A percentile compares a stretch with the other conserved stretches of the same genome.
phyloP scores from a whole-genome alignment of 2,797 vertebrate species.

The Poeciliopsis gracilis region DNA sequence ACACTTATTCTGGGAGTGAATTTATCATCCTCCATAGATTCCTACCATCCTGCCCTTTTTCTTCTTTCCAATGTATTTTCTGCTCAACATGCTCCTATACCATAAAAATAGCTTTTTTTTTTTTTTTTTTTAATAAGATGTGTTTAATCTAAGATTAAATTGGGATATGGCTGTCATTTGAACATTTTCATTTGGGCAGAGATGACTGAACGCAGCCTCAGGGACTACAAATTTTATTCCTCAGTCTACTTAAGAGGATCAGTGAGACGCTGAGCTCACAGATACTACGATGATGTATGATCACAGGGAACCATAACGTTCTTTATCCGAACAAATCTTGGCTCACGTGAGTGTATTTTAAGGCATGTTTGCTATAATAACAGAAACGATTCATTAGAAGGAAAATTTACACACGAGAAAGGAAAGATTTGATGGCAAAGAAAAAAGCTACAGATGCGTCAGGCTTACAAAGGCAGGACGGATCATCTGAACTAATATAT shows the following conservation, averaged over 20 bases:
- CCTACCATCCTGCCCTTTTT: slow-evolving; percentile 12
- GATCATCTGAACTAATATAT: not conserved
- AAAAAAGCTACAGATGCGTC: not conserved
- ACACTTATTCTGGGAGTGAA: slow-evolving; percentile 56
- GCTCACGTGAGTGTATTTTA: not conserved
- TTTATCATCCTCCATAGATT: slow-evolving; percentile 60
- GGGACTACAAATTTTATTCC: slow-evolving; percentile 5
- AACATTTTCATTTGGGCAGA: slow-evolving; percentile 13
- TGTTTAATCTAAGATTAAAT: slow-evolving; percentile 20
- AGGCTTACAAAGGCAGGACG: not conserved
- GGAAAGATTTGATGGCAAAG: not conserved
- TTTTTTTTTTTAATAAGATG: slow-evolving; percentile 17
- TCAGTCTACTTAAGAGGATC: slow-evolving; percentile 3
- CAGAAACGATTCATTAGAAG: not conserved
- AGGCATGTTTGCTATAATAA: not conserved
- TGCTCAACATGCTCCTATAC: not conserved
- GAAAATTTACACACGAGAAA: not conserved
- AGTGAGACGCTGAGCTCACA: not conserved
- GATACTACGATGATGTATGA: not conserved
- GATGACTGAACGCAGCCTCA: not conserved
- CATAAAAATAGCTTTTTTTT: slow-evolving; percentile 13
- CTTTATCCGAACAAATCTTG: not conserved
- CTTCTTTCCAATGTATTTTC: slow-evolving; percentile 16
- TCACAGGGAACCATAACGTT: not conserved
- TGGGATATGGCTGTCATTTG: not conserved